Evolutionary conservation across 2,113 vertebrate genomes (phyloP), one percentile per base, ranked within the genome.

Genomic region (Caranx ignobilis): DNA sequence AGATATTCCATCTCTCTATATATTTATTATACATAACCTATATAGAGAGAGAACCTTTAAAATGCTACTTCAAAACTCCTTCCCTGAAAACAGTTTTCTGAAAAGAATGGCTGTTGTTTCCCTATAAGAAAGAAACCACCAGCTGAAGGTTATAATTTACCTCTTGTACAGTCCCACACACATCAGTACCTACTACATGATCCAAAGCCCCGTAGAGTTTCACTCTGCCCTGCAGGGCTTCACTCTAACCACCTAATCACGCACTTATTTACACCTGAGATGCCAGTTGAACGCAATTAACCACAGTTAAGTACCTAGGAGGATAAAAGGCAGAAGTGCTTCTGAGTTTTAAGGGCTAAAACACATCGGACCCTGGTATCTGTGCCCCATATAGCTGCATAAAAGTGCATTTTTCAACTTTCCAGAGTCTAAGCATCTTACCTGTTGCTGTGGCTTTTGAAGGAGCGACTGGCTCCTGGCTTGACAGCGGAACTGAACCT

Each of bases 361-460:
- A 16, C 61, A 55, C 45, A 70, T 31, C 32, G 48, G 26, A 52
- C 2, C 3, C 8, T 0, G 5, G 15, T 32, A 1, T 65, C 47
- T 12, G 2, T 26, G 18, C 35, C 64, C 7, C 71, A 45, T 3
- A 31, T 68, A 12, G 59, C n/a, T 41, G 52, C 15, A 43, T 0
- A 39, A 26, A 37, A 80, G 72, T 81, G 18, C 55, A 50, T 26
- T 0, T 43, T 32, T 13, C 2, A 70, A 84, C 82, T 89, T 84
- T 6, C 31, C 71, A 39, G 32, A 26, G 32, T 39, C 21, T 37
- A 47, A 6, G 18, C 11, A 26, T 75, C 84, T 85, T 91, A 94
- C 93, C 92, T 94, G 93, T 94, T 94, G 93, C 90, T 91, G 88
- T 62, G 72, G 80, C 52, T 26, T 80, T 26, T 43, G 66, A 43